Base-by-base conservation (phyloP, 2,113 vertebrate genomes). In the Mirza zaza region DNA sequence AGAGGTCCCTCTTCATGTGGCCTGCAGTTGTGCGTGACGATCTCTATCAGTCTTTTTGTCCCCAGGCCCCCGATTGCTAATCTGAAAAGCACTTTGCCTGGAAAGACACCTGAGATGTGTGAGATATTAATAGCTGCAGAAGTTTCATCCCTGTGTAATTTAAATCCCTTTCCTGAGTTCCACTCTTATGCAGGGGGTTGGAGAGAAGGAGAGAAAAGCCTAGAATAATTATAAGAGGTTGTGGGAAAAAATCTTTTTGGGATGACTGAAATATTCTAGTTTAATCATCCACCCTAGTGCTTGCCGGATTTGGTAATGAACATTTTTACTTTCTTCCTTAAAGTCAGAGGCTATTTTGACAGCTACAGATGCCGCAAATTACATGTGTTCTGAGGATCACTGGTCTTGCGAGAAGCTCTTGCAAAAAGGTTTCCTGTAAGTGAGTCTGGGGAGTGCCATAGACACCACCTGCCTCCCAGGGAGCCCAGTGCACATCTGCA, bases 61-160 rank as follows among this genome's bases (percentile, higher is more conserved):
- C 45, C 1, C 0, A 0, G 39, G 70, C 63, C 48, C 29, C 39
- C 52, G 0, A 45, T 65, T 12, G 12, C 45, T 94, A 20, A 89
- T 87, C 90, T 63, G 87, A 83, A 86, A 90, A 95, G 91, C 91
- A 63, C 90, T 94, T 94, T 76, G 79, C 59, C 15, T 63, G 9
- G 39, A 82, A 93, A 39, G 94, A 94, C 70, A 95, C 36, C 79
- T 45, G 89, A 93, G 89, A 73, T 4, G 0, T 59, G 1, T 76
- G 71, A 50, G 77, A 68, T 97, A 96, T 88, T 95, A 83, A 83
- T 91, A 96, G 91, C 77, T 67, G 34, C 71, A 55, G 91, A 97
- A 48, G 68, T 90, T 93, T 92, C 25, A 0, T 90, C 80, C 85
- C 39, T 76, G 25, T 86, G 90, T 76, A 84, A 92, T 96, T 96